These are phyloP conservation scores for Catalaphyllia jardinei DNA, from an alignment of 64 coral and sea anemone species.

Conservation along the genomic window DNA sequence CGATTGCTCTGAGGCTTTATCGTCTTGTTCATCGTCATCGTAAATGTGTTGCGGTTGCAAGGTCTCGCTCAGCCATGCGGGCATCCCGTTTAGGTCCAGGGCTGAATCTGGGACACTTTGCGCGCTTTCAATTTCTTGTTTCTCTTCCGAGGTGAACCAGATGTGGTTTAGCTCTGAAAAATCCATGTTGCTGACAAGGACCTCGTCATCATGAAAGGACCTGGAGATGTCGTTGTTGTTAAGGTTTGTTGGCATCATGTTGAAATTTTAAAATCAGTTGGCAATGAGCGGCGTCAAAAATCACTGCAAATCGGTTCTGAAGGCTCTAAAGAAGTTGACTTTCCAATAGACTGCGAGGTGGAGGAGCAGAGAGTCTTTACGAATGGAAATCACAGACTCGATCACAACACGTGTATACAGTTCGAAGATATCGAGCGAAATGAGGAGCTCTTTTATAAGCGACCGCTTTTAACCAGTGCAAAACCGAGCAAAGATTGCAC, in stretches of 20 bases:
- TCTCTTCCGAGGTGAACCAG: background rate
- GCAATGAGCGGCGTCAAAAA: background rate
- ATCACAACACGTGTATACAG: background rate
- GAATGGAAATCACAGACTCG: background rate
- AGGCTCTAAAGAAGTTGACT: background rate
- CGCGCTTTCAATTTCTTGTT: background rate
- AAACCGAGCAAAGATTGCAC: slow-evolving; percentile 61
- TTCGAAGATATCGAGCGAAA: background rate
- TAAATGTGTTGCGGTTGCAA: background rate
- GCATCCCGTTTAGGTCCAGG: slow-evolving; percentile 30
- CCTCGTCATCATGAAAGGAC: background rate
- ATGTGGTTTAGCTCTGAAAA: background rate
- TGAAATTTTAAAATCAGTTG: background rate
- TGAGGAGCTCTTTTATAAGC: background rate
- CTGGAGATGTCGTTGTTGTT: background rate
- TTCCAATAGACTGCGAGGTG: background rate
- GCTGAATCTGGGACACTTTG: background rate
- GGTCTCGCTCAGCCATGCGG: slow-evolving; percentile 25
- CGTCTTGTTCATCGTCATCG: background rate
- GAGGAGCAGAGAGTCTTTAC: background rate
- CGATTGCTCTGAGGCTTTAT: background rate
- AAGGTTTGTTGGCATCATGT: background rate
- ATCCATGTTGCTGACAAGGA: background rate
- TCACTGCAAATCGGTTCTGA: background rate
- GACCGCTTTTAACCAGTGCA: slow-evolving; percentile 46